Evolutionary conservation across 35 echinoderm and acorn worm genomes (phyloP).

Genomic region (Holothuria glaberrima): DNA sequence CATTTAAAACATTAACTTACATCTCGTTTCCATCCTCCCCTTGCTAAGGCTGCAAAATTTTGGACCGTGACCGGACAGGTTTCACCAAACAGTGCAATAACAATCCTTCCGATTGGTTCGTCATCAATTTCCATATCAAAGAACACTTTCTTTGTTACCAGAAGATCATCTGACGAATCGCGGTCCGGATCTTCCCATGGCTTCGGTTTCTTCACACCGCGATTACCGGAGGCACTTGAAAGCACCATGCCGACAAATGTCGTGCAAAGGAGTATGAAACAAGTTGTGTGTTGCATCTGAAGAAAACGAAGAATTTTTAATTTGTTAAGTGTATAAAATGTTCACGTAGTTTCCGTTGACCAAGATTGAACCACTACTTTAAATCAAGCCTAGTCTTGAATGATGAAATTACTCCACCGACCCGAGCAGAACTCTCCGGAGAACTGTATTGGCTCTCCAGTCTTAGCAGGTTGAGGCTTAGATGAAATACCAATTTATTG

Average conservation of each 20-base stretch:
- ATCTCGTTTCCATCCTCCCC: slow-evolving; percentile 82
- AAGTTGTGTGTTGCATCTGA: not conserved
- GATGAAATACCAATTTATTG: too few relatives aligned
- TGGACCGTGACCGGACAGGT: slow-evolving; percentile 88
- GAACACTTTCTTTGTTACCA: slow-evolving; percentile 92
- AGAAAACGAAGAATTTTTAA: not conserved
- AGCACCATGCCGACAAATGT: not conserved
- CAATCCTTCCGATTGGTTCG: slow-evolving; percentile 77
- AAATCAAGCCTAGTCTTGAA: too few relatives aligned
- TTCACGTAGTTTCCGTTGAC: too few relatives aligned
- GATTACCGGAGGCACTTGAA: not conserved
- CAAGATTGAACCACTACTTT: too few relatives aligned
- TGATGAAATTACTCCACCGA: too few relatives aligned
- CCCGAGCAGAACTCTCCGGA: too few relatives aligned
- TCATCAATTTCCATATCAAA: slow-evolving; percentile 93
- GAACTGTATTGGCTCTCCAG: too few relatives aligned
- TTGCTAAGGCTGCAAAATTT: slow-evolving; percentile 87
- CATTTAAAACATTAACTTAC: slow-evolving; percentile 59
- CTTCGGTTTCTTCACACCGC: slow-evolving; percentile 61
- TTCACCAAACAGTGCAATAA: slow-evolving; percentile 85
- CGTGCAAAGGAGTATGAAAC: not conserved
- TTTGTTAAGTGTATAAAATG: too few relatives aligned
- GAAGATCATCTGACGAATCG: slow-evolving; percentile 76
- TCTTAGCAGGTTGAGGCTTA: too few relatives aligned
- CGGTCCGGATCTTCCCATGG: slow-evolving; percentile 73